Evolutionary conservation across 2,113 vertebrate species (phyloP).

Genomic region (Danio rerio): GRCz12tu NC_133178.1:48970501-48971000

Average conservation of each 20-base stretch:
- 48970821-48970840: background rate
- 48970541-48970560: too few relatives aligned
- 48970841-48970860: background rate
- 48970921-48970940: slow-evolving; percentile 39
- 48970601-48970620: too few relatives aligned
- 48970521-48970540: too few relatives aligned
- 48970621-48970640: too few relatives aligned
- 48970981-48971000: slow-evolving; percentile 28
- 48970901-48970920: background rate
- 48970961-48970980: background rate
- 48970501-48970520: too few relatives aligned
- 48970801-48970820: background rate
- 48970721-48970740: background rate
- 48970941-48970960: slow-evolving; percentile 7
- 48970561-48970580: too few relatives aligned
- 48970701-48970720: too few relatives aligned
- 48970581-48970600: too few relatives aligned
- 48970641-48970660: too few relatives aligned
- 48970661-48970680: too few relatives aligned
- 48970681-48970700: too few relatives aligned
- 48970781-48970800: background rate
- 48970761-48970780: background rate
- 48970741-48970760: background rate
- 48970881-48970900: background rate
- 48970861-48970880: background rate